These are phyloP conservation scores for Myotis brandtii DNA, from an alignment of 2,113 vertebrate species.

Conservation along the genomic window DNA sequence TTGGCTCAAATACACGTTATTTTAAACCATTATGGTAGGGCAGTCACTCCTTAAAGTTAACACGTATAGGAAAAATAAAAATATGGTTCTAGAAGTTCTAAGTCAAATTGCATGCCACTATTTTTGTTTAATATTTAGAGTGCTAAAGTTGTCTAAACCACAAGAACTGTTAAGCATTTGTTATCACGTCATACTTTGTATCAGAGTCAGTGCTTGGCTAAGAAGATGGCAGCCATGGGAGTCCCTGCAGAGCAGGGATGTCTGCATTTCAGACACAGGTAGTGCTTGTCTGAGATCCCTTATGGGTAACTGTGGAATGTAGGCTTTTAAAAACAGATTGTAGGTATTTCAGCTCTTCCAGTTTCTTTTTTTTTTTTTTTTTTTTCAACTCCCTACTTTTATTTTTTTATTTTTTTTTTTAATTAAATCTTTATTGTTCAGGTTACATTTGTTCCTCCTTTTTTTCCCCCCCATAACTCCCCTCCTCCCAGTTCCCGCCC, in stretches of 20 bases:
- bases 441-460: no score
- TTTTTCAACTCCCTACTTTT: no score
- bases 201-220: constrained; percentile 75
- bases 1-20: background rate
- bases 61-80: background rate
- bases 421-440: no score
- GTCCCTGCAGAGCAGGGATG: constrained; percentile 60
- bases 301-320: constrained; percentile 51
- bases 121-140: constrained; percentile 68
- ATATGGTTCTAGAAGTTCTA: constrained; percentile 2
- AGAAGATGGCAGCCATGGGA: constrained; percentile 70
- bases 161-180: constrained; percentile 67
- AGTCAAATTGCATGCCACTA: background rate
- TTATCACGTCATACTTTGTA: constrained; percentile 79
- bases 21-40: background rate
- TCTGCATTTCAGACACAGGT: constrained; percentile 69
- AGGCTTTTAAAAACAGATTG: constrained; percentile 60
- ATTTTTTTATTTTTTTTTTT: no score
- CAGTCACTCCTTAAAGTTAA: constrained; percentile 54
- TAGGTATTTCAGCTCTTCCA: constrained; percentile 60
- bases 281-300: constrained; percentile 9
- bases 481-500: no score
- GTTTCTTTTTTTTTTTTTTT: no score
- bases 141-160: constrained; percentile 72
- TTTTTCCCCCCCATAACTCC: no score